These are phyloP conservation scores for Pycnonotus jocosus DNA, from an alignment of 2,113 vertebrate genomes.

Conservation along the genomic window DNA sequence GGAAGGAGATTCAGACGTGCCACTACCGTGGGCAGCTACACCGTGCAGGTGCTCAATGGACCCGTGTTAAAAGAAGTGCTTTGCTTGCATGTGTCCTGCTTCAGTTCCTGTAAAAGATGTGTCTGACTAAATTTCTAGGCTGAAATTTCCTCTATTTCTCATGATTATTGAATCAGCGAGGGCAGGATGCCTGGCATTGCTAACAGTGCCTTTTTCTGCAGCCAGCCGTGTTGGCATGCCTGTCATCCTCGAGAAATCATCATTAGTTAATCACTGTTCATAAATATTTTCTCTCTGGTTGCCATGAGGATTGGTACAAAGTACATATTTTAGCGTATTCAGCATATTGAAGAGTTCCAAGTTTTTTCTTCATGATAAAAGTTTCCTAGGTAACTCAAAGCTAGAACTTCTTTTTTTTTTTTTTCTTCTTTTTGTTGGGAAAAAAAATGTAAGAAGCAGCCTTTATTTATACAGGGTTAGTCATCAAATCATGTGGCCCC, in stretches of 20 bases:
- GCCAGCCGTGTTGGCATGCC: not conserved
- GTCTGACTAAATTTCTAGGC: not conserved
- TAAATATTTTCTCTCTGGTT: not conserved
- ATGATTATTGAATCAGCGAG: rapidly evolving
- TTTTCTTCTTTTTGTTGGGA: not conserved
- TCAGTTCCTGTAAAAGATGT: not conserved
- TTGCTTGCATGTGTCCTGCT: not conserved
- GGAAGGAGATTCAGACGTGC: slow-evolving; percentile 85
- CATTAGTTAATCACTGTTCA: not conserved
- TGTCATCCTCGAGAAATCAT: not conserved
- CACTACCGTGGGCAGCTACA: slow-evolving; percentile 89
- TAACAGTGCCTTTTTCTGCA: not conserved
- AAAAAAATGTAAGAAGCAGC: not conserved
- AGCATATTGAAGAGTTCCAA: not conserved
- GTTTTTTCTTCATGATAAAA: not conserved
- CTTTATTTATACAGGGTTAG: not conserved
- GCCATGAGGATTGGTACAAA: not conserved
- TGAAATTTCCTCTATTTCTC: not conserved
- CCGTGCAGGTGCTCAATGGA: slow-evolving; percentile 82
- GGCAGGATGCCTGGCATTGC: not conserved
- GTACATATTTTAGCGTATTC: not conserved
- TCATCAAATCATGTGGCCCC: not conserved
- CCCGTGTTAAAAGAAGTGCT: not conserved
- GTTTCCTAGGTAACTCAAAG: not conserved
- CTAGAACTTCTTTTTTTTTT: not conserved